Evolutionary conservation across 2,888 invertebrate genomes (phyloP).

Genomic region (Phyllotreta striolata): DNA sequence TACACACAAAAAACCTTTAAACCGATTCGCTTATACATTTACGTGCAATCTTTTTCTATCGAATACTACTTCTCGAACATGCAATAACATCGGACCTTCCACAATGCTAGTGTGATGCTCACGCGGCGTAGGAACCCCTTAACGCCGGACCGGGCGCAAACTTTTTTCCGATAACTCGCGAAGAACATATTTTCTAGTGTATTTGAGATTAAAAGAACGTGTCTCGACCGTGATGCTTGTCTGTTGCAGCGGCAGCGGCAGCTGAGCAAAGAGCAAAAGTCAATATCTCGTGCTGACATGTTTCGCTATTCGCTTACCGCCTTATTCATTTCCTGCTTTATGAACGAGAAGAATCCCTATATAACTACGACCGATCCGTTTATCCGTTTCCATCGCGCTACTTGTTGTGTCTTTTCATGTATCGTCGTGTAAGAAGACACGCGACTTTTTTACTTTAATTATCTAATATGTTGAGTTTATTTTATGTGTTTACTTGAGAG

Average conservation of each 20-base stretch:
- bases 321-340: slow-evolving; percentile 48
- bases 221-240: slow-evolving; percentile 18
- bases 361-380: slow-evolving; percentile 36
- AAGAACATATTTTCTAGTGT: slow-evolving; percentile 14
- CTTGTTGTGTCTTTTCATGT: slow-evolving; percentile 14
- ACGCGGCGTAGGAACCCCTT: no score
- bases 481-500: no score
- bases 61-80: no score
- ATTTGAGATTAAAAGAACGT: slow-evolving; percentile 27
- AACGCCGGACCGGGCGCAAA: no score
- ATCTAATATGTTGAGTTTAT: no score
- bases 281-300: slow-evolving; percentile 50
- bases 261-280: slow-evolving; percentile 47
- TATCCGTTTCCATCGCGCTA: slow-evolving; percentile 33
- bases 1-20: no score
- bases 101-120: no score
- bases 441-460: no score
- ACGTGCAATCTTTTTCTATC: no score
- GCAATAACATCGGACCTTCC: no score
- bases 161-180: slow-evolving; percentile 9
- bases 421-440: no score
- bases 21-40: no score
- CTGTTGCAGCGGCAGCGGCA: slow-evolving; percentile 22
- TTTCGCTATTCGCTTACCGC: slow-evolving; percentile 46
- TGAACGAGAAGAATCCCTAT: slow-evolving; percentile 41